phyloP scores from a whole-genome alignment of 2,888 invertebrate species.

The Sinelater perroti region DNA sequence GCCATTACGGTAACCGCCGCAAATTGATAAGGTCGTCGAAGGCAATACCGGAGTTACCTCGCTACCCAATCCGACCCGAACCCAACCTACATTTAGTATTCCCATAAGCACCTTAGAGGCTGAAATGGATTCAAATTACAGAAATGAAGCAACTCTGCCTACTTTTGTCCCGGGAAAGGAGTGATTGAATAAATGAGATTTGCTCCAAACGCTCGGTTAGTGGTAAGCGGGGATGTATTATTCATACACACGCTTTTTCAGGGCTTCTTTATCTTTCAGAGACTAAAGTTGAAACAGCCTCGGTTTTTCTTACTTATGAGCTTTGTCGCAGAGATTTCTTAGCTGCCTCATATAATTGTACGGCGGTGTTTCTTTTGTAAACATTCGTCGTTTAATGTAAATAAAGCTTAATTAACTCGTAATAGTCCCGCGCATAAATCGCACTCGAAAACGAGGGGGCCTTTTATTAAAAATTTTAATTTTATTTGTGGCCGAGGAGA shows the following conservation, averaged over 20 bases:
- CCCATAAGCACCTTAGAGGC: conserved; percentile 35
- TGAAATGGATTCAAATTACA: conserved; percentile 41
- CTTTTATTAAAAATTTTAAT: no score
- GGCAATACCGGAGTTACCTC: conserved; percentile 29
- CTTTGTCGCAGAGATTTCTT: conserved; percentile 16
- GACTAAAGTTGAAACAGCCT: conserved; percentile 21
- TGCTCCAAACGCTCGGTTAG: conserved; percentile 42
- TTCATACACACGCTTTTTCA: conserved; percentile 32
- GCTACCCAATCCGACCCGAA: conserved; percentile 24
- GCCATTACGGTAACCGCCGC: conserved; percentile 27
- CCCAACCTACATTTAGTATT: conserved; percentile 34
- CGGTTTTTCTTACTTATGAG: conserved; percentile 20
- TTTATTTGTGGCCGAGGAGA: no score
- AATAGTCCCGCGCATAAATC: no score
- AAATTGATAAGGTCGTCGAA: conserved; percentile 38
- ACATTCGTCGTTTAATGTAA: no score
- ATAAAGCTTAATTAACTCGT: no score
- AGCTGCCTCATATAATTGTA: conserved; percentile 13
- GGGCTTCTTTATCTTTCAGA: conserved; percentile 24
- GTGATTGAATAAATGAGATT: conserved; percentile 57
- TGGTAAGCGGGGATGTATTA: conserved; percentile 33
- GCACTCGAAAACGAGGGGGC: no score
- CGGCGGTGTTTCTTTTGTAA: no score
- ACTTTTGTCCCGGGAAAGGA: conserved; percentile 47
- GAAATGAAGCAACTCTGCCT: conserved; percentile 39